Conservation (phyloP, 2,797 vertebrate species). For the Gymnodraco acuticeps region DNA sequence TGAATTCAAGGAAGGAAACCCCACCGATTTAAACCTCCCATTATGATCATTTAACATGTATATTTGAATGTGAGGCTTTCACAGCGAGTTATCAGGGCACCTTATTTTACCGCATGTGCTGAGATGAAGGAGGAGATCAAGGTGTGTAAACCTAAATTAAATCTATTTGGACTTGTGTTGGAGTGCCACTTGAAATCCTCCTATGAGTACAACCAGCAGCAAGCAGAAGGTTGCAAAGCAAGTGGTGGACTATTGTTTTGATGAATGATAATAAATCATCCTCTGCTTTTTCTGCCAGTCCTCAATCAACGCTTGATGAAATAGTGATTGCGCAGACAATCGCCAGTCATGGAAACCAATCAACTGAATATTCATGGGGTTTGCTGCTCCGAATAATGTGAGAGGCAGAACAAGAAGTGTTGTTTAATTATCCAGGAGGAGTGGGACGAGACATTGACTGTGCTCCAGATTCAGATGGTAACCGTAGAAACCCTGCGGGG, state of each 20-base stretch:
- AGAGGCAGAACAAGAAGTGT: conserved; percentile 40
- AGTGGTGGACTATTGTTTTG: conserved; percentile 20
- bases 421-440: conserved; percentile 70
- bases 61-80: conserved; percentile 49
- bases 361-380: conserved; percentile 67
- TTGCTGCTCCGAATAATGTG: conserved; percentile 44
- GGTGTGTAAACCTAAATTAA: conserved; percentile 38
- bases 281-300: background rate
- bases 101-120: conserved; percentile 17
- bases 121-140: conserved; percentile 41
- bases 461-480: conserved; percentile 57
- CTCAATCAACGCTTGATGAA: conserved; percentile 56
- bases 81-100: conserved; percentile 34
- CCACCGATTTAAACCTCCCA: conserved; percentile 39
- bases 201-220: conserved; percentile 14
- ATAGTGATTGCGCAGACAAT: conserved; percentile 55
- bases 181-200: conserved; percentile 34
- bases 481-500: conserved; percentile 58
- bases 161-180: conserved; percentile 33
- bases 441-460: conserved; percentile 39
- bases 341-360: conserved; percentile 51
- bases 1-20: conserved; percentile 50
- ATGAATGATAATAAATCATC: conserved; percentile 40
- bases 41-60: conserved; percentile 38
- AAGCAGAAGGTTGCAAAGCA: conserved; percentile 10